phyloP scores from a whole-genome alignment of 2,888 invertebrate species.

The Tiliacea citrago region DNA sequence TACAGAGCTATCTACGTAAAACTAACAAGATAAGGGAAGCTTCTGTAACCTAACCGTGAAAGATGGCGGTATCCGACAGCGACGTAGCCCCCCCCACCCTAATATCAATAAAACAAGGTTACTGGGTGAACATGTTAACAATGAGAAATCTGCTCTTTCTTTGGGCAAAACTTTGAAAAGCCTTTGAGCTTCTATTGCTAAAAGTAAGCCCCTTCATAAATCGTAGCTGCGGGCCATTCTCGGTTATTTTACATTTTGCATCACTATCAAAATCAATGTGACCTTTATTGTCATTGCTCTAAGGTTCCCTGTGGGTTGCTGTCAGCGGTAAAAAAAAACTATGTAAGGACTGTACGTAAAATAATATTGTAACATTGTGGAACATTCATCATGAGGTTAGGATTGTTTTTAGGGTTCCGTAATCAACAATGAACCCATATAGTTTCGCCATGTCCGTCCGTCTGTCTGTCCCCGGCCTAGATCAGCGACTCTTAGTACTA shows the following conservation, averaged over 20 bases:
- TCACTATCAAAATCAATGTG: not conserved
- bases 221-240: not conserved
- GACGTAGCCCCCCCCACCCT: not conserved
- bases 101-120: conserved; percentile 52
- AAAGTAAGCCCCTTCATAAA: conserved; percentile 10
- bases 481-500: too few species aligned
- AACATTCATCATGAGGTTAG: too few species aligned
- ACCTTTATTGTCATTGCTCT: not conserved
- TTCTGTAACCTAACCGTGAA: conserved; percentile 35
- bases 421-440: too few species aligned
- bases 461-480: too few species aligned
- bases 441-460: too few species aligned
- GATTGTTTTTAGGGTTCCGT: too few species aligned
- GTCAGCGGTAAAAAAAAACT: too few species aligned
- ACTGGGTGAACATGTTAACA: conserved; percentile 33
- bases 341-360: too few species aligned
- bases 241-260: not conserved
- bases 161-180: not conserved
- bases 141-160: conserved; percentile 32
- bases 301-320: not conserved
- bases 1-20: too few species aligned
- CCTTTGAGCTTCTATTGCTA: conserved; percentile 6
- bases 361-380: too few species aligned
- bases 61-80: conserved; percentile 26
- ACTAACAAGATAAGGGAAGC: conserved; percentile 27